phyloP scores from a whole-genome alignment of 2,797 vertebrate genomes.

The Apogon talboti region DNA sequence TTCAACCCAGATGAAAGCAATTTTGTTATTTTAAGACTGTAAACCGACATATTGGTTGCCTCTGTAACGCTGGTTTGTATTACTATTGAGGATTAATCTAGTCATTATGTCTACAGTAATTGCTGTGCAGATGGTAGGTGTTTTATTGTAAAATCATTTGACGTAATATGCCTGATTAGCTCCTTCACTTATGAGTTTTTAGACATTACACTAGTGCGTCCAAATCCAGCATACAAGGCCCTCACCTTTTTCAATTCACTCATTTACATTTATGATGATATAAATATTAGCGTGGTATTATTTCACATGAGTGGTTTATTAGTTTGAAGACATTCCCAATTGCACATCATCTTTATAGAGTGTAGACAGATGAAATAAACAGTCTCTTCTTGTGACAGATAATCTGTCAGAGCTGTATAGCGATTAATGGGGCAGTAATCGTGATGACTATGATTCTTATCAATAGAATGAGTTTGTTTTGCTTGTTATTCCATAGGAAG shows the following conservation, averaged over 20 bases:
- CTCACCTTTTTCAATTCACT: background rate
- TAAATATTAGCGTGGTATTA: no score
- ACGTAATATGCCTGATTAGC: background rate
- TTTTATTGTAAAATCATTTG: background rate
- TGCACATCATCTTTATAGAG: background rate
- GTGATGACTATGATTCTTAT: constrained; percentile 31
- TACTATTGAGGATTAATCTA: no score
- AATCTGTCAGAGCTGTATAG: constrained; percentile 3
- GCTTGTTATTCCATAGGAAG: constrained; percentile 23
- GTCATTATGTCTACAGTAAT: no score
- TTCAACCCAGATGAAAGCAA: no score
- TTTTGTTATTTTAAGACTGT: no score
- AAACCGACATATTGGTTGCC: no score
- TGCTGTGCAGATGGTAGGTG: no score
- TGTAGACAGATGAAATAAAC: constrained; percentile 3
- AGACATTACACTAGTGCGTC: background rate
- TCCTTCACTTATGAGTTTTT: background rate
- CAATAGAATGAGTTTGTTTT: constrained; percentile 26
- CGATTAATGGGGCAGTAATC: constrained; percentile 31
- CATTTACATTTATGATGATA: background rate
- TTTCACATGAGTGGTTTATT: background rate
- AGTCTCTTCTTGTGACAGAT: background rate
- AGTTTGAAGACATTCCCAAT: background rate
- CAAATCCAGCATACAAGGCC: no score
- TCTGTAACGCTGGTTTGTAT: no score